phyloP scores from a whole-genome alignment of 2,797 vertebrate species.

The Lutra lutra region DNA sequence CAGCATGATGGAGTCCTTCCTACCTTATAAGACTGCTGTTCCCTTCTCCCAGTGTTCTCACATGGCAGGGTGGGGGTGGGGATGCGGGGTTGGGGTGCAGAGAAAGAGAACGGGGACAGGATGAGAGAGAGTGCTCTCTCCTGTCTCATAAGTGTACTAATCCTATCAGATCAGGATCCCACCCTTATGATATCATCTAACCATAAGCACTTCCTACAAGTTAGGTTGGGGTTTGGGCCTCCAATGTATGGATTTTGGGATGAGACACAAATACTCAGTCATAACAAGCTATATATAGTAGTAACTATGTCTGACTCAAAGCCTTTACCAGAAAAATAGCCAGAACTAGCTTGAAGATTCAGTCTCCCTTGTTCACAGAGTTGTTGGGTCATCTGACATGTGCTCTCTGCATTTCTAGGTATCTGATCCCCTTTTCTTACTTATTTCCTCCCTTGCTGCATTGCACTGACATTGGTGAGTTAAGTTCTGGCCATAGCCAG shows the following conservation, averaged over 20 bases:
- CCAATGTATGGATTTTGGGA: not conserved
- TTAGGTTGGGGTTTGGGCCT: not conserved
- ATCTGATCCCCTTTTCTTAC: not conserved
- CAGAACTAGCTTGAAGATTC: not conserved
- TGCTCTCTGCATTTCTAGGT: not conserved
- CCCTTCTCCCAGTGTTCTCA: not conserved
- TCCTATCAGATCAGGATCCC: not conserved
- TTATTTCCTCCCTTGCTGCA: not conserved
- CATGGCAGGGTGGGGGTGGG: not conserved
- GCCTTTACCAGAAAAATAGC: not conserved
- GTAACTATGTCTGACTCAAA: not conserved
- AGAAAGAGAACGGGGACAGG: not conserved
- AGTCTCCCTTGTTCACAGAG: not conserved
- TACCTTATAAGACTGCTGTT: not conserved
- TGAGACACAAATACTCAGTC: not conserved
- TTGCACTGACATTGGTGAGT: not conserved
- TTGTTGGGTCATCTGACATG: not conserved
- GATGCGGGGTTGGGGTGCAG: accelerated
- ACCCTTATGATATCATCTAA: not conserved
- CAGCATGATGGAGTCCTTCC: not conserved
- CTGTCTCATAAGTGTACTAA: not conserved
- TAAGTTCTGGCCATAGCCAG: not conserved
- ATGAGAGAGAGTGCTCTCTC: not conserved
- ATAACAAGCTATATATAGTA: not conserved
- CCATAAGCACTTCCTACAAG: not conserved